phyloP scores from a whole-genome alignment of 1,140 invertebrate species.

The Scaptomyza graminum region DNA sequence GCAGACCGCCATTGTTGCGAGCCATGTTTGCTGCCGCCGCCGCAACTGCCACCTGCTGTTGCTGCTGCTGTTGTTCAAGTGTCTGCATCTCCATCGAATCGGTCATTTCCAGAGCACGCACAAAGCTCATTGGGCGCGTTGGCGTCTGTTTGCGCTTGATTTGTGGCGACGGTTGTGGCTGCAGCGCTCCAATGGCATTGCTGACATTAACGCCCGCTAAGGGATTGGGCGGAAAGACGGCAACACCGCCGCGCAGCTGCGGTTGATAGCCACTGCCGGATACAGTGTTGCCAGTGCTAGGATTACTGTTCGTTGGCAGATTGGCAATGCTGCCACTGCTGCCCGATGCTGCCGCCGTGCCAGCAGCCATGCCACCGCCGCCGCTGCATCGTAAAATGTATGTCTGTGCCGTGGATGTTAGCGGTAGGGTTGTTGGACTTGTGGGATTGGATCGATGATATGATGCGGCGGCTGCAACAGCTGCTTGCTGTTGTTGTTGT shows the following conservation, averaged over 20 bases:
- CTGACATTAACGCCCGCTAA: conserved; percentile 70
- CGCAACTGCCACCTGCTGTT: conserved; percentile 51
- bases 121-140: conserved; percentile 94
- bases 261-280: conserved; percentile 85
- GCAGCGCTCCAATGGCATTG: conserved; percentile 34
- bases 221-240: conserved; percentile 87
- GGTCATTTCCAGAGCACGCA: conserved; percentile 95
- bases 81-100: conserved; percentile 90
- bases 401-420: conserved; percentile 63
- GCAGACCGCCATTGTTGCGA: conserved; percentile 64
- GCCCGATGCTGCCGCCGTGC: conserved; percentile 32
- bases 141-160: conserved; percentile 86
- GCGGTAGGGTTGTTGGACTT: conserved; percentile 88
- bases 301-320: conserved; percentile 40
- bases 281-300: conserved; percentile 7
- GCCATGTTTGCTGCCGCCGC: conserved; percentile 34
- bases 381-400: conserved; percentile 72
- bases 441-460: conserved; percentile 90
- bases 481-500: conserved; percentile 68
- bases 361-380: conserved; percentile 24
- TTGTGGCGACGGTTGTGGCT: conserved; percentile 86
- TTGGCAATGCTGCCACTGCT: conserved; percentile 70
- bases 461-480: conserved; percentile 84
- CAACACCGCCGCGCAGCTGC: conserved; percentile 87
- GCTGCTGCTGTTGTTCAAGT: conserved; percentile 73